phyloP scores from a whole-genome alignment of 2,888 invertebrate genomes.

The Eurytoma adleriae region DNA sequence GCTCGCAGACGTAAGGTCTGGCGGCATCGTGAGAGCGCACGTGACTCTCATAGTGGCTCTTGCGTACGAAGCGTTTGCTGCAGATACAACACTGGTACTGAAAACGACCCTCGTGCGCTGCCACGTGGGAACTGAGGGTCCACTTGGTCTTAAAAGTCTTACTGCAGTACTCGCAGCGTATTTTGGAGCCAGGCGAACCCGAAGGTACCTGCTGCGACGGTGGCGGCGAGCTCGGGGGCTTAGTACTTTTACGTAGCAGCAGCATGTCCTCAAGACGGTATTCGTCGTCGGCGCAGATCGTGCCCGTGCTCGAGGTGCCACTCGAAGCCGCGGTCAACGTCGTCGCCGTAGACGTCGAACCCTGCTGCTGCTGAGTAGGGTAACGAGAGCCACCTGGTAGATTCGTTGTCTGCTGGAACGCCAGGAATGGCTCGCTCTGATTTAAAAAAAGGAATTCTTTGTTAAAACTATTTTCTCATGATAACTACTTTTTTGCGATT shows the following conservation, averaged over 20 bases:
- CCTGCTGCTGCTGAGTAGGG: not conserved
- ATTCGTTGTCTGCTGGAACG: constrained; percentile 37
- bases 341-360: not conserved
- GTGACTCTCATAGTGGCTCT: constrained; percentile 75
- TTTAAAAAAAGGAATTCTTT: constrained; percentile 16
- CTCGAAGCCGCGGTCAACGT: not conserved
- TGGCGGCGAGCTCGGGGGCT: not conserved
- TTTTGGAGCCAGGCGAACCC: constrained; percentile 42
- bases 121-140: constrained; percentile 73
- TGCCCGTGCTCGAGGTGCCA: constrained; percentile 11
- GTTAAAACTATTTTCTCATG: too few relatives aligned
- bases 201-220: constrained; percentile 14
- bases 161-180: constrained; percentile 73
- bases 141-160: constrained; percentile 74
- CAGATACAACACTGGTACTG: constrained; percentile 74
- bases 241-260: constrained; percentile 63
- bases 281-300: constrained; percentile 65
- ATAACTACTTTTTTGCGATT: too few relatives aligned
- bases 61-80: constrained; percentile 74
- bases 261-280: constrained; percentile 72
- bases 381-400: constrained; percentile 28
- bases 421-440: constrained; percentile 59
- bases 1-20: constrained; percentile 73
- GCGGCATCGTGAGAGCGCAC: constrained; percentile 73
- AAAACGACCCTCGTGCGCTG: constrained; percentile 74